Evolutionary conservation across 2,888 invertebrate species (phyloP), one percentile per base, ranked within the genome.

Genomic region (Caprella mutica): DNA sequence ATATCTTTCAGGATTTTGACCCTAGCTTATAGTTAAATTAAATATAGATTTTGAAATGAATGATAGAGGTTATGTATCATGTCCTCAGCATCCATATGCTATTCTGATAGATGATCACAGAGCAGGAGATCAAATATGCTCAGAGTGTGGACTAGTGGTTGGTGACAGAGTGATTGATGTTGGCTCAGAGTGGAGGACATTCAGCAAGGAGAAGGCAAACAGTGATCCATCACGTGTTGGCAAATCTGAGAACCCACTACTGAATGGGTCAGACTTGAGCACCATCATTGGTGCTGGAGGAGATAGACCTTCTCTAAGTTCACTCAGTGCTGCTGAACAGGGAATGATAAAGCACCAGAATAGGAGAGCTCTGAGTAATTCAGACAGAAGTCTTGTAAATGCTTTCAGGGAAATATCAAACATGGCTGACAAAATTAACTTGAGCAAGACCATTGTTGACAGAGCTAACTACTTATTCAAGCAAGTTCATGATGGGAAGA

Each of bases 101-200:
- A 83, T 86, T 48, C 80, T 99, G 52, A 89, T 99, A 69, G 98
- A 99, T 75, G 98, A 99, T 74, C 94, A 97, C 74, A 81, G 97
- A 70, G 94, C 94, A 65, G 98, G 98, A 33, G 98, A 99, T 77
- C 89, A 94, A 81, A 93, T 99, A 69, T 99, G 98, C 73, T 90
- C 96, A 27, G 93, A 94, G 77, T 99, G 98, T 77, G 98, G 98
- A n/a, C 80, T 98, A 59, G 98, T 99, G 51, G 97, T 99, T 24
- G 98, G 98, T 14, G 98, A 99, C 76, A 83, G 92, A 89, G 93
- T 98, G 1, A 94, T 99, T 66, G 98, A 99, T 75, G 98, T 99
- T n/a, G 96, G 98, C 33, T 96, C 97, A 3, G 98, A 99, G 75
- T 99, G 98, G 98, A 81, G 98, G 72, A 98, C 97, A 59, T 99